These are phyloP conservation scores for Drosophila sp. DNA, from an alignment of 1,140 invertebrate species.

Conservation along the genomic window DNA sequence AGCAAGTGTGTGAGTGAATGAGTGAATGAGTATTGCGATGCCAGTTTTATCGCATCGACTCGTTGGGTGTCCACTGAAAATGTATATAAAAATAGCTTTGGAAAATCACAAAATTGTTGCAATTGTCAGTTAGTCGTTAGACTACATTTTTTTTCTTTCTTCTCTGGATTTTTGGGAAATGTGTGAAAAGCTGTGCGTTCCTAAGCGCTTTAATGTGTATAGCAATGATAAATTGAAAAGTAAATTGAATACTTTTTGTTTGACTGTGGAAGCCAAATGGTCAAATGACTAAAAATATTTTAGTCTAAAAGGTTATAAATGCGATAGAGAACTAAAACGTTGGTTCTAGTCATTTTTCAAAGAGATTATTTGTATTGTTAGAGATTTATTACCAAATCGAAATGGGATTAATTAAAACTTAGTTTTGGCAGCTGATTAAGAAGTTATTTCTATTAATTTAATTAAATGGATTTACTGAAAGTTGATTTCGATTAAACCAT, in stretches of 20 bases:
- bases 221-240: constrained; percentile 39
- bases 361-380: too few species aligned
- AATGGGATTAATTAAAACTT: too few species aligned
- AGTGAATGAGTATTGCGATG: constrained; percentile 13
- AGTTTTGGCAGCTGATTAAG: too few species aligned
- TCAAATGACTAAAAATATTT: constrained; percentile 5
- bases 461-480: too few species aligned
- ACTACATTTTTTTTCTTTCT: constrained; percentile 13
- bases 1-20: too few species aligned
- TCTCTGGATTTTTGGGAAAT: background rate
- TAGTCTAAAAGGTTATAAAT: too few species aligned
- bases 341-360: too few species aligned
- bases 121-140: constrained; percentile 36
- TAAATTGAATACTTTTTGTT: constrained; percentile 46
- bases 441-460: too few species aligned
- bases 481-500: too few species aligned
- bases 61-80: constrained; percentile 49
- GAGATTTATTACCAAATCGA: too few species aligned
- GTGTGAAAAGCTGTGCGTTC: constrained; percentile 2
- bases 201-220: constrained; percentile 19
- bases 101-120: constrained; percentile 59
- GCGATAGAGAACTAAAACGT: too few species aligned
- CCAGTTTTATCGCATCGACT: constrained; percentile 31
- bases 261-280: background rate
- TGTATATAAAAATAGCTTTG: constrained; percentile 61